These are phyloP conservation scores for Chrysogorgia sp. DNA, from an alignment of 92 coral and sea anemone genomes.

Conservation along the genomic window DNA sequence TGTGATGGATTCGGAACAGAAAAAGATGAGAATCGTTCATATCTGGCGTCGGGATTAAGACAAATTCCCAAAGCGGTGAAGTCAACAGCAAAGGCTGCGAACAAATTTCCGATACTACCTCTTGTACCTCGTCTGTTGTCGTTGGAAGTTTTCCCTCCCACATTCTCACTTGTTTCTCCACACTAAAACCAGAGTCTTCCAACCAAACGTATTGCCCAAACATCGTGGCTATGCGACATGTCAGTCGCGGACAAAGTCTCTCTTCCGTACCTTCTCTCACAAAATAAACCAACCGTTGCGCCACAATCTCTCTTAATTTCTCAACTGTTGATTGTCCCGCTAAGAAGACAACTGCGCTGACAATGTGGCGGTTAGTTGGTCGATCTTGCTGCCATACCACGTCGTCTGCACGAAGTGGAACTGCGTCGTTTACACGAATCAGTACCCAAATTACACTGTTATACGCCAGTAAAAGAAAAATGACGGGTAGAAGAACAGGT, in stretches of 20 bases:
- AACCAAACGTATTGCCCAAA: conserved; percentile 85
- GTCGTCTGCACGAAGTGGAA: conserved; percentile 81
- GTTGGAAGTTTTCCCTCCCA: conserved; percentile 82
- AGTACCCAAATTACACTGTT: conserved; percentile 54
- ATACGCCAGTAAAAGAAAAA: conserved; percentile 58
- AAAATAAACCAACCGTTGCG: conserved; percentile 80
- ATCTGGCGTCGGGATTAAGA: conserved; percentile 75
- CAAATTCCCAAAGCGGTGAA: conserved; percentile 90
- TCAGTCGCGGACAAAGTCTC: conserved; percentile 77
- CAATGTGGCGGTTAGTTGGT: conserved; percentile 84
- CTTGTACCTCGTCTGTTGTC: conserved; percentile 68
- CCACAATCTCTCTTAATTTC: conserved; percentile 69
- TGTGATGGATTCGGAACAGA: conserved; percentile 87
- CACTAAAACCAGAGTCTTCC: conserved; percentile 74
- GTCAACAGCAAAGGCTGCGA: conserved; percentile 63
- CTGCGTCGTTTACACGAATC: conserved; percentile 63
- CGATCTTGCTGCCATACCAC: conserved; percentile 99
- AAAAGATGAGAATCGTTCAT: conserved; percentile 73
- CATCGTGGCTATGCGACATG: conserved; percentile 71
- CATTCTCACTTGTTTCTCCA: conserved; percentile 71
- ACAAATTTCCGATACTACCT: conserved; percentile 69
- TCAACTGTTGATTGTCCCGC: conserved; percentile 80
- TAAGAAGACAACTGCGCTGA: conserved; percentile 79
- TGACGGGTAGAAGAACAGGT: conserved; percentile 63
- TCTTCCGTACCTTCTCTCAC: conserved; percentile 71